Evolutionary conservation across 2,888 invertebrate species (phyloP), one percentile per base, ranked within the genome.

Genomic region (Hirtodrosophila confusa): DNA sequence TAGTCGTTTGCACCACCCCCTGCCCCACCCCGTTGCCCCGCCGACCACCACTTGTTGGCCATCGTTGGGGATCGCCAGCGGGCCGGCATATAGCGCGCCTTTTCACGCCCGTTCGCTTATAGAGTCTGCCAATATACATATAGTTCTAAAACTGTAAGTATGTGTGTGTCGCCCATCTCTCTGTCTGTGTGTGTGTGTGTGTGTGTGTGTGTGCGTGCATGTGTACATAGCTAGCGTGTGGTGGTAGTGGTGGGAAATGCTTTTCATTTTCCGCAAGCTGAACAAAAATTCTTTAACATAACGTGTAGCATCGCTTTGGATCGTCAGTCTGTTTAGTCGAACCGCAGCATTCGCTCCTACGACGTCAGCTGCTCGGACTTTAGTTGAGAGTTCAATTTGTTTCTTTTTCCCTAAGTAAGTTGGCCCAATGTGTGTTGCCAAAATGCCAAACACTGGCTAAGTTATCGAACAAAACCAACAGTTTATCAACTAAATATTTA

Each of bases 291-390:
- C 89, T 90, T 90, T 89, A 90, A 91, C 89, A 88, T 89, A 90
- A 89, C 86, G 90, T 90, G 90, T 85, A 89, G 88, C 89, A 91
- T 88, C 91, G 89, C 89, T 86, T 87, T 88, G 83, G 90, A 90
- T 89, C 91, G 90, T 91, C 90, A 92, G 91, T 92, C 91, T 91
- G 90, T 90, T 91, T 91, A 92, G 92, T 92, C 91, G 90, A 92
- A 92, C 91, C 91, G 91, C 92, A 92, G 92, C 91, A 92, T 91
- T 91, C 91, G 91, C 91, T 91, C 90, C 92, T 91, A 91, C 91
- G 88, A 92, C 91, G 91, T 91, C 91, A 92, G 91, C 92, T 92
- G 92, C 91, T 90, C 91, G 91, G 91, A 91, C 90, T 90, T 90
- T 88, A 89, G 89, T 90, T 89, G 90, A 90, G 91, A 90, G 88